Percentiles rank a stretch among this genome's conserved stretches.
These are phyloP conservation scores for Clarias macrocephalus DNA, from an alignment of 2,113 vertebrate species.

Conservation along the genomic window DNA sequence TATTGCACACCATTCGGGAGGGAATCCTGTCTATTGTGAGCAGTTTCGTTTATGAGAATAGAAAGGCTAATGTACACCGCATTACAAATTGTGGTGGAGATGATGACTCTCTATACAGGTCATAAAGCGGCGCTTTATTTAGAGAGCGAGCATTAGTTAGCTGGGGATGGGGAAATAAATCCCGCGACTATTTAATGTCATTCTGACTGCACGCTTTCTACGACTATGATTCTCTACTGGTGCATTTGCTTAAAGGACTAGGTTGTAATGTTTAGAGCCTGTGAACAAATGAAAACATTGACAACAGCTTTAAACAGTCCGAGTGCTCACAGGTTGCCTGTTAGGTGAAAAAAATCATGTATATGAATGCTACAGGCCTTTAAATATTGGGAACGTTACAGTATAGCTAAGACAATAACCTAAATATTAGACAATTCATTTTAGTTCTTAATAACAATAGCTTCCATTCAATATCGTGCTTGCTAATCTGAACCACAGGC, in stretches of 20 bases:
- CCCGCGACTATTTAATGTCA: not conserved
- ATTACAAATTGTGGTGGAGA: not conserved
- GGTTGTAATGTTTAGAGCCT: not conserved
- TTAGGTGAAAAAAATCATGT: not conserved
- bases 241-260: not conserved
- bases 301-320: not conserved
- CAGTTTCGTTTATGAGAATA: conserved; percentile 29
- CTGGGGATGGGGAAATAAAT: not conserved
- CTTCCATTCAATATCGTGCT: not conserved
- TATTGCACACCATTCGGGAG: conserved; percentile 8
- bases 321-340: not conserved
- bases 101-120: conserved; percentile 15
- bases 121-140: conserved; percentile 19
- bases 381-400: not conserved
- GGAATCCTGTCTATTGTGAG: conserved; percentile 14
- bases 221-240: not conserved
- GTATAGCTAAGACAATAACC: not conserved
- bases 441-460: no score
- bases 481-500: not conserved
- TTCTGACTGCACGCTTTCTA: not conserved
- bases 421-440: not conserved
- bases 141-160: conserved; percentile 2
- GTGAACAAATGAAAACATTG: not conserved
- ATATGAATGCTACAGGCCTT: not conserved
- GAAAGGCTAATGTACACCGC: conserved; percentile 26